These are phyloP conservation scores for Leptodirus hochenwartii DNA, from an alignment of 2,888 invertebrate species.

Conservation along the genomic window DNA sequence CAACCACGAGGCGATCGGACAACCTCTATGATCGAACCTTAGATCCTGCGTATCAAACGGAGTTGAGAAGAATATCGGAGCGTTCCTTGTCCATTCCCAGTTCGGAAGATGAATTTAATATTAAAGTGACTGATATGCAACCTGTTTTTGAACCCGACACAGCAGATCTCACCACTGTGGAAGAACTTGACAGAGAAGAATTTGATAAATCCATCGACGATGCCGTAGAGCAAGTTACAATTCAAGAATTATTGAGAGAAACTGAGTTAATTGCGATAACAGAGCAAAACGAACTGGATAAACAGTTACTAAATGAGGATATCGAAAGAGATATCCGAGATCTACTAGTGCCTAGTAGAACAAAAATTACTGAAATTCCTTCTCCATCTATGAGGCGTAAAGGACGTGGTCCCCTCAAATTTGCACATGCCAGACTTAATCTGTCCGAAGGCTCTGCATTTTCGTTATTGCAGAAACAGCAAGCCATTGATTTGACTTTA, in stretches of 20 bases:
- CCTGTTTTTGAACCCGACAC: conserved; percentile 22
- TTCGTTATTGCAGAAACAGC: conserved; percentile 54
- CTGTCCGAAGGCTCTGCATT: conserved; percentile 72
- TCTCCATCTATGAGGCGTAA: conserved; percentile 47
- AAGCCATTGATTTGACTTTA: conserved; percentile 56
- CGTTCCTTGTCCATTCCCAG: conserved; percentile 58
- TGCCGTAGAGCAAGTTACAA: conserved; percentile 26
- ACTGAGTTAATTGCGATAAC: conserved; percentile 15
- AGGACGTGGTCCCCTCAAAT: conserved; percentile 59
- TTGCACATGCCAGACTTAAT: conserved; percentile 63
- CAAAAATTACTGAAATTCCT: conserved; percentile 44
- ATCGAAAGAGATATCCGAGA: conserved; percentile 26
- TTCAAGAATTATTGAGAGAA: conserved; percentile 16
- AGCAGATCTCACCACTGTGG: conserved; percentile 17
- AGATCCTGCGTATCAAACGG: conserved; percentile 43
- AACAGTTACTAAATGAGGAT: conserved; percentile 22
- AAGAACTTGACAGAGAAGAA: conserved; percentile 21
- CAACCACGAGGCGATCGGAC: conserved; percentile 50
- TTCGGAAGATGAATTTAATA: conserved; percentile 51
- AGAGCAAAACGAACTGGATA: conserved; percentile 22
- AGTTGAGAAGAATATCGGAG: conserved; percentile 51
- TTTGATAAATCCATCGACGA: conserved; percentile 23
- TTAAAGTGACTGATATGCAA: conserved; percentile 33
- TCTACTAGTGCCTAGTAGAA: conserved; percentile 27
- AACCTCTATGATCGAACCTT: conserved; percentile 38